Evolutionary conservation across 2,888 invertebrate species (phyloP).

Genomic region (Esperia sulphurella): DNA sequence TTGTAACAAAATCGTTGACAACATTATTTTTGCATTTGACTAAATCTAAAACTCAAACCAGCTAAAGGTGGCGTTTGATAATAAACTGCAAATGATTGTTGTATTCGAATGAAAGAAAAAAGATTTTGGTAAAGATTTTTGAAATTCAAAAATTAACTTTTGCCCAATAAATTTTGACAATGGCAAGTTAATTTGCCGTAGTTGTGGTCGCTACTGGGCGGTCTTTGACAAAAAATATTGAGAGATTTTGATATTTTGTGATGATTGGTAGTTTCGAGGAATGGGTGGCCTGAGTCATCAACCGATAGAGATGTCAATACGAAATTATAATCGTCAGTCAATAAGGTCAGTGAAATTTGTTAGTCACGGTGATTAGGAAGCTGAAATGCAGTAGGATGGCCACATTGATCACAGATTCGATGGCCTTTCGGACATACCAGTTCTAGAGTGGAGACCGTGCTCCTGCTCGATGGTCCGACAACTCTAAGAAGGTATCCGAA

Average conservation of each 20-base stretch:
- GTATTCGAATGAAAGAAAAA: conserved; percentile 12
- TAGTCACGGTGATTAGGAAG: too few relatives aligned
- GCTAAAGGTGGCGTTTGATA: background rate
- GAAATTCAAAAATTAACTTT: conserved; percentile 49
- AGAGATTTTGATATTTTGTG: conserved; percentile 30
- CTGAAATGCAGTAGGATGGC: too few relatives aligned
- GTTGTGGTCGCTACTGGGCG: conserved; percentile 58
- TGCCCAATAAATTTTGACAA: conserved; percentile 60
- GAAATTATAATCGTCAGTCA: too few relatives aligned
- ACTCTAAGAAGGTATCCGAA: too few relatives aligned
- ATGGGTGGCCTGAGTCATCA: background rate
- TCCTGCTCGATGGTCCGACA: too few relatives aligned
- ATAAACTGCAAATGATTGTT: conserved; percentile 1
- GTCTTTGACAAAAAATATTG: conserved; percentile 32
- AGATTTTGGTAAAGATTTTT: conserved; percentile 12
- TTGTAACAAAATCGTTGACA: conserved; percentile 32
- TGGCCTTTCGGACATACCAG: too few relatives aligned
- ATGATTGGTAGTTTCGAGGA: conserved; percentile 11
- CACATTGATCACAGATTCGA: too few relatives aligned
- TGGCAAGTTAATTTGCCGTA: conserved; percentile 41
- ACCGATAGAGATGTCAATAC: too few relatives aligned
- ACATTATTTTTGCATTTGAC: conserved; percentile 1
- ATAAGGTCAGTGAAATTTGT: too few relatives aligned
- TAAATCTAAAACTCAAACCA: conserved; percentile 4
- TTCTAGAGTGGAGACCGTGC: too few relatives aligned